phyloP scores from a whole-genome alignment of 2,797 vertebrate species.

The Scleropages formosus region DNA sequence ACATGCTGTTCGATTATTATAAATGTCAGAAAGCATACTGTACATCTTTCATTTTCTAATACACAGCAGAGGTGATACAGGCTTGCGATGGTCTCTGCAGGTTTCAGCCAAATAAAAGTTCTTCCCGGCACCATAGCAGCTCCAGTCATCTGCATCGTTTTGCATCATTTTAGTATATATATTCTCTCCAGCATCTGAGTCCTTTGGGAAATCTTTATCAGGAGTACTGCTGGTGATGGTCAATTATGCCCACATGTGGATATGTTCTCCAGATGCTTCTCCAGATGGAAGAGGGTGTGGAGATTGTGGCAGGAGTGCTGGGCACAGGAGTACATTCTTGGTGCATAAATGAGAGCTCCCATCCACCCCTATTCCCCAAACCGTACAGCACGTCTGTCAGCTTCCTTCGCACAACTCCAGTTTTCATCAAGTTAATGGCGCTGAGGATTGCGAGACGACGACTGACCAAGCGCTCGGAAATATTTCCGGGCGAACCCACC shows the following conservation, averaged over 20 bases:
- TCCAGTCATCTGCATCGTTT: too few relatives aligned
- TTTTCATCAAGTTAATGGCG: conserved; percentile 29
- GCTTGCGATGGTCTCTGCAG: too few relatives aligned
- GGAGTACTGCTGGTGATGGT: not conserved
- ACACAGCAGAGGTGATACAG: too few relatives aligned
- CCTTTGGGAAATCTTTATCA: not conserved
- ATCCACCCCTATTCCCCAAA: not conserved
- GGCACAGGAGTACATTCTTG: conserved; percentile 17
- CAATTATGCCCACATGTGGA: conserved; percentile 22
- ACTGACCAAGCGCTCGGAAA: not conserved
- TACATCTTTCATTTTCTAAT: too few relatives aligned
- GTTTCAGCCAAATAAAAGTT: too few relatives aligned
- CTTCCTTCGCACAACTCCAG: conserved; percentile 19
- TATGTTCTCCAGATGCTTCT: conserved; percentile 15
- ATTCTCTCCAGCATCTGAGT: not conserved
- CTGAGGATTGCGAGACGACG: conserved; percentile 5
- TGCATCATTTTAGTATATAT: not conserved
- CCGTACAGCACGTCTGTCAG: not conserved
- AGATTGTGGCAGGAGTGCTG: not conserved
- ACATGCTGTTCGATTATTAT: too few relatives aligned
- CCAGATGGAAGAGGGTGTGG: not conserved
- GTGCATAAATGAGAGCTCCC: not conserved
- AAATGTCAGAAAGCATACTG: too few relatives aligned
- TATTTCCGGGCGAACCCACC: not conserved
- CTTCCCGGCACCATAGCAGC: too few relatives aligned